Percentiles rank a stretch among this genome's conserved stretches.
phyloP scores from a whole-genome alignment of 53 echinoderm and acorn worm genomes.

The Mesocentrotus franciscanus region DNA sequence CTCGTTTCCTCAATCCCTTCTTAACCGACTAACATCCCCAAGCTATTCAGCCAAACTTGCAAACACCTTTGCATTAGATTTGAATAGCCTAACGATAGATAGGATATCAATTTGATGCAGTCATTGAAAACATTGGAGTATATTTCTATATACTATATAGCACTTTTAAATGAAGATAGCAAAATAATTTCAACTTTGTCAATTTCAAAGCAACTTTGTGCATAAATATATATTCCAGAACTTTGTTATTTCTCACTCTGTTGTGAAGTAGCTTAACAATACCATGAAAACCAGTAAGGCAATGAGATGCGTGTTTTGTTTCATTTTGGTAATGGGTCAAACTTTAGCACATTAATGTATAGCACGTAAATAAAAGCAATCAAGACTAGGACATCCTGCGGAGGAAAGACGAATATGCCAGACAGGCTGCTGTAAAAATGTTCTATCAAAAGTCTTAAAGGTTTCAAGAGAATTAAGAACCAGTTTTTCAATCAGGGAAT shows the following conservation, averaged over 20 bases:
- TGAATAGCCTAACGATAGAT: neutral
- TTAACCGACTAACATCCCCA: neutral
- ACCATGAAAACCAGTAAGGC: neutral
- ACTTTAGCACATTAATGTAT: conserved; percentile 31
- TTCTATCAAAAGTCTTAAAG: neutral
- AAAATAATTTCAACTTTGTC: neutral
- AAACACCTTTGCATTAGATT: neutral
- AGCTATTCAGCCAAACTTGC: conserved; percentile 15
- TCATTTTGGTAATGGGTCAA: neutral
- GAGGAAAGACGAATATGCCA: neutral
- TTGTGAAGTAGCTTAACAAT: neutral
- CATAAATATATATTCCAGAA: neutral
- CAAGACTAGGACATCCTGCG: neutral
- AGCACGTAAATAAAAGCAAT: neutral
- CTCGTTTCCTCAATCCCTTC: conserved; percentile 85
- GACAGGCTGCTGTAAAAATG: neutral
- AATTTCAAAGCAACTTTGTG: neutral
- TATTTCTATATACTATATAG: neutral
- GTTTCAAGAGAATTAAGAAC: neutral
- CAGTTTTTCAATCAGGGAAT: neutral
- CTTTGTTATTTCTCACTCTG: neutral
- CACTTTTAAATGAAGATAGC: neutral
- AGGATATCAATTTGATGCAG: neutral
- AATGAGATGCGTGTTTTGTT: neutral
- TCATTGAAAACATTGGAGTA: neutral